Evolutionary conservation across 2,888 invertebrate genomes (phyloP).

Genomic region (Allacma fusca): DNA sequence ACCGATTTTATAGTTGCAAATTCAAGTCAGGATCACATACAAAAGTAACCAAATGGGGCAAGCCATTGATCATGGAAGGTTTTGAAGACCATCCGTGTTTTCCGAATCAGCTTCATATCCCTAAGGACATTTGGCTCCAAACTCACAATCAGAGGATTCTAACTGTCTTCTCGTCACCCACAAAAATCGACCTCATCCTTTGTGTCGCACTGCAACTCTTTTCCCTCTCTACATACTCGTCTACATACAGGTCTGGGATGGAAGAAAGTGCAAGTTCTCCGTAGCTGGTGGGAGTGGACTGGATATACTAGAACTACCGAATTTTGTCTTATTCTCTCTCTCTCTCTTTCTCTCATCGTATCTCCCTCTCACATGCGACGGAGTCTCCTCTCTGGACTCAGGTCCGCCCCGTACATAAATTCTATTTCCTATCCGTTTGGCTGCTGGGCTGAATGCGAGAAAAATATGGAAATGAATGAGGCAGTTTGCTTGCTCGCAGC

Average conservation of each 20-base stretch:
- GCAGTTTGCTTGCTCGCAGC: slow-evolving; percentile 47
- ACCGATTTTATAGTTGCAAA: slow-evolving; percentile 62
- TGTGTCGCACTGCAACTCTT: slow-evolving; percentile 31
- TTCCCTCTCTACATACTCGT: background rate
- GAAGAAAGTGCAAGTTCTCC: no score
- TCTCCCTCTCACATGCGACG: slow-evolving; percentile 39
- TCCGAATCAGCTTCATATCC: slow-evolving; percentile 54
- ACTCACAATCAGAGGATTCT: slow-evolving; percentile 41
- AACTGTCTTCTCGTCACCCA: slow-evolving; percentile 50
- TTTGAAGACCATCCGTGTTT: slow-evolving; percentile 55
- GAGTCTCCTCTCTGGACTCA: slow-evolving; percentile 48
- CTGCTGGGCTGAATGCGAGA: slow-evolving; percentile 57
- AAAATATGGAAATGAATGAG: slow-evolving; percentile 59
- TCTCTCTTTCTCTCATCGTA: slow-evolving; percentile 11
- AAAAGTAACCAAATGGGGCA: slow-evolving; percentile 62
- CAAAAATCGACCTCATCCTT: slow-evolving; percentile 51
- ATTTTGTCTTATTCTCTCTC: slow-evolving; percentile 10
- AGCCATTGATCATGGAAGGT: slow-evolving; percentile 61
- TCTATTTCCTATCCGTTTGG: slow-evolving; percentile 41
- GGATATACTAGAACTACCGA: background rate
- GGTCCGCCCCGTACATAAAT: slow-evolving; percentile 60
- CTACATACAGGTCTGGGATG: no score
- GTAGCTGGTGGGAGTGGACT: no score
- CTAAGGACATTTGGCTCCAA: slow-evolving; percentile 58
- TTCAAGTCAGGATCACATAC: slow-evolving; percentile 62